Percentiles rank a stretch among this genome's conserved stretches.
These are phyloP conservation scores for Pseudois nayaur DNA, from an alignment of 2,113 vertebrate genomes.

Conservation along the genomic window DNA sequence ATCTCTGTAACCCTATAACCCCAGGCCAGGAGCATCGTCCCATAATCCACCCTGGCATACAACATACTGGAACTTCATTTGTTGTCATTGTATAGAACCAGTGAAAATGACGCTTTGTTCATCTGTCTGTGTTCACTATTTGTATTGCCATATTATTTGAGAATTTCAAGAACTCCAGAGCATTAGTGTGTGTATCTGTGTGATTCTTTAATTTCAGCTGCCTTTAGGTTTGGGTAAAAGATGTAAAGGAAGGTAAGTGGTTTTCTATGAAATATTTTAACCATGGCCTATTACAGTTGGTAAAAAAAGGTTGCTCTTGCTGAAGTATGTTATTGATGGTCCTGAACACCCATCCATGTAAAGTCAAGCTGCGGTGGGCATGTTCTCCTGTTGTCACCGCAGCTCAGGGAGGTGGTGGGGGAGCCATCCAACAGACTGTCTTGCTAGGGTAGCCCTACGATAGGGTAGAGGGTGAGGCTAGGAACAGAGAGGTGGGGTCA, in stretches of 20 bases:
- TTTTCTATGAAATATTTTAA: conserved; percentile 23
- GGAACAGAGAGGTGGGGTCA: background rate
- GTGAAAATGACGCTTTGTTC: background rate
- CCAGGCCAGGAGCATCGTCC: background rate
- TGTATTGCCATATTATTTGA: background rate
- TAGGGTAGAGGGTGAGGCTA: background rate
- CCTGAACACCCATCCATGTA: background rate
- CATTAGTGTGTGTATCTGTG: conserved; percentile 49
- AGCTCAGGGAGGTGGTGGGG: background rate
- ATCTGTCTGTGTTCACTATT: conserved; percentile 41
- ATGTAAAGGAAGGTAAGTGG: conserved; percentile 64
- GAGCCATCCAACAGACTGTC: background rate
- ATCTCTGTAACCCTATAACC: background rate
- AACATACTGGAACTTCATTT: background rate
- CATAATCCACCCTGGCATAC: background rate
- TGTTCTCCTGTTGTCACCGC: background rate
- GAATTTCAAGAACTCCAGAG: conserved; percentile 3
- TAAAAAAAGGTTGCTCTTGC: background rate
- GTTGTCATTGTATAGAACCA: background rate
- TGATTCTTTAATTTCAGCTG: conserved; percentile 57
- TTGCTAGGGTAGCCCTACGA: background rate
- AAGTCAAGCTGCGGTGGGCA: background rate
- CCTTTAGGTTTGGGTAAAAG: conserved; percentile 49
- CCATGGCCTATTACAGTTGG: background rate
- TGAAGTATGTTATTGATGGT: background rate